Evolutionary conservation across 1,140 invertebrate species (phyloP).

Genomic region (Nebria ingens): DNA sequence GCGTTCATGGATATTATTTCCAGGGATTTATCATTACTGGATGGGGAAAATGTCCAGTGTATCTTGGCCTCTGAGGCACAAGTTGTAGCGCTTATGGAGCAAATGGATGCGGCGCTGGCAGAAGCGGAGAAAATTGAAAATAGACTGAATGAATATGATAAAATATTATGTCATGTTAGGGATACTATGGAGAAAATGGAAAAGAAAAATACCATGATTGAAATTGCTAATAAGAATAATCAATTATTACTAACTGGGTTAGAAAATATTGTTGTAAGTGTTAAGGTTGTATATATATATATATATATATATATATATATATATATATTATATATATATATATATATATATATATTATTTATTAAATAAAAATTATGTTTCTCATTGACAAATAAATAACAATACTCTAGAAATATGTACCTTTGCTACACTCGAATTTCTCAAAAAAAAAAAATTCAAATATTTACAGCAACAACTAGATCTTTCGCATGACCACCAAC

Average conservation of each 20-base stretch:
- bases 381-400: too few species aligned
- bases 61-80: conserved; percentile 43
- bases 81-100: conserved; percentile 74
- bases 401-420: too few species aligned
- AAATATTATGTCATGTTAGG: conserved; percentile 67
- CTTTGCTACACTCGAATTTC: neutral
- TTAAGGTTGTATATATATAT: too few species aligned
- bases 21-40: conserved; percentile 69
- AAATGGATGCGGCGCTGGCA: conserved; percentile 67
- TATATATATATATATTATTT: too few species aligned
- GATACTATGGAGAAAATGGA: conserved; percentile 85
- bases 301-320: conserved; percentile 1
- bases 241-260: conserved; percentile 67
- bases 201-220: conserved; percentile 82
- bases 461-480: conserved; percentile 56
- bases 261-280: conserved; percentile 67
- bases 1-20: conserved; percentile 74
- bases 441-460: neutral
- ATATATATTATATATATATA: too few species aligned
- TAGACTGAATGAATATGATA: conserved; percentile 64
- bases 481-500: conserved; percentile 57
- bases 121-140: conserved; percentile 68
- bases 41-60: conserved; percentile 53
- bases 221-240: conserved; percentile 78
- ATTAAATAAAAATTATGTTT: too few species aligned